Evolutionary conservation across 2,888 invertebrate genomes (phyloP).

Genomic region (Brenthis hecate): DNA sequence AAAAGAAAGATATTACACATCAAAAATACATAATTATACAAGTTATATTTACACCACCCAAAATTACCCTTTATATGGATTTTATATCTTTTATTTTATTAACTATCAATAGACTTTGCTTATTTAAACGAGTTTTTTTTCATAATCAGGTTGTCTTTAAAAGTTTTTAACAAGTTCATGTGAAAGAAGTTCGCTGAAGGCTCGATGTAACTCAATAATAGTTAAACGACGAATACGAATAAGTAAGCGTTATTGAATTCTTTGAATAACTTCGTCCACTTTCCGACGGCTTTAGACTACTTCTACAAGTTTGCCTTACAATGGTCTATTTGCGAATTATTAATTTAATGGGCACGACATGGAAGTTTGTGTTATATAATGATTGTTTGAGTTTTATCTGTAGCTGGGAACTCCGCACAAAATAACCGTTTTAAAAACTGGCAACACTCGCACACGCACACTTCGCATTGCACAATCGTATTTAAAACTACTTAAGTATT

Average conservation of each 20-base stretch:
- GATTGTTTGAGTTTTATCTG: too few species aligned
- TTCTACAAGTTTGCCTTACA: background rate
- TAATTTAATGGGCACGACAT: background rate
- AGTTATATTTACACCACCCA: too few species aligned
- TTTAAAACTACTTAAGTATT: too few species aligned
- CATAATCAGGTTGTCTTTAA: background rate
- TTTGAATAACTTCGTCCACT: slow-evolving; percentile 3
- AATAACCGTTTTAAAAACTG: too few species aligned
- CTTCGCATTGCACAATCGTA: too few species aligned
- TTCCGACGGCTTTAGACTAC: background rate
- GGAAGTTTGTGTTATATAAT: background rate
- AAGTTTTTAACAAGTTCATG: background rate
- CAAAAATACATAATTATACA: too few species aligned
- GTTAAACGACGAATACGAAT: background rate
- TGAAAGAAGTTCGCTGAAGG: background rate
- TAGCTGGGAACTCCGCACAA: too few species aligned
- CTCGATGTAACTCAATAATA: slow-evolving; percentile 4
- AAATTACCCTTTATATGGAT: too few species aligned
- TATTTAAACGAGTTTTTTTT: background rate
- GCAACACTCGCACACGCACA: too few species aligned
- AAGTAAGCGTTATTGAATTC: background rate
- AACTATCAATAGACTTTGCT: too few species aligned
- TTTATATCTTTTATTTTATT: too few species aligned
- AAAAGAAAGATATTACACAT: too few species aligned
- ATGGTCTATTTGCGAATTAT: background rate